Evolutionary conservation across 2,888 invertebrate species (phyloP).

Genomic region (Conistra vaccinii): DNA sequence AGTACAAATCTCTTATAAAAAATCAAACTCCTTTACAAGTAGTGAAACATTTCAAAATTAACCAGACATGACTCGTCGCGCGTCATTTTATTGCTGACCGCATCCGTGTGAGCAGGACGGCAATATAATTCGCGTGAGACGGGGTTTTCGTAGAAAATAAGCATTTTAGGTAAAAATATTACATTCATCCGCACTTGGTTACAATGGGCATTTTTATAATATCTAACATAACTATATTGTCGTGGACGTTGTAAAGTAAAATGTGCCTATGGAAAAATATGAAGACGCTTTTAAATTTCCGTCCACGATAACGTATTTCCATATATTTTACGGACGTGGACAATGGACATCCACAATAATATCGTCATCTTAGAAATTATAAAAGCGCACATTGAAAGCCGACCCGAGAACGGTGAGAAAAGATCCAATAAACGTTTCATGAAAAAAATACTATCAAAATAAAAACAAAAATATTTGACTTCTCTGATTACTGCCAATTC

Average conservation of each 20-base stretch:
- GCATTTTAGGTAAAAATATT: neutral
- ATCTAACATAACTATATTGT: neutral
- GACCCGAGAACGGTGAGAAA: neutral
- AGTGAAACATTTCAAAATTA: conserved; percentile 1
- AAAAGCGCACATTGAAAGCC: neutral
- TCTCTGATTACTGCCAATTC: neutral
- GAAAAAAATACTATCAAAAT: conserved; percentile 28
- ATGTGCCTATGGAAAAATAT: neutral
- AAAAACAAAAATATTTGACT: conserved; percentile 26
- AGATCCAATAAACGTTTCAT: neutral
- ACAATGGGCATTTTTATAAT: neutral
- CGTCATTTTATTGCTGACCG: neutral
- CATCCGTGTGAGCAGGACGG: neutral
- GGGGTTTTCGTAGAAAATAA: neutral
- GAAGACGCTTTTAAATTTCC: neutral
- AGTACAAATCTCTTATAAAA: conserved; percentile 26
- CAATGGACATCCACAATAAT: neutral
- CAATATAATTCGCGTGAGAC: neutral
- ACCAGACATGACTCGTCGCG: neutral
- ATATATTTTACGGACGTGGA: neutral
- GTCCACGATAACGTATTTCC: neutral
- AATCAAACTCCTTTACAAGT: neutral
- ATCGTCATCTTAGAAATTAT: neutral
- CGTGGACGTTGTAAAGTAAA: neutral
- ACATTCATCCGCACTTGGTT: neutral